Base-by-base conservation (phyloP, 2,888 invertebrate species). In the Coenonympha glycerion region DNA sequence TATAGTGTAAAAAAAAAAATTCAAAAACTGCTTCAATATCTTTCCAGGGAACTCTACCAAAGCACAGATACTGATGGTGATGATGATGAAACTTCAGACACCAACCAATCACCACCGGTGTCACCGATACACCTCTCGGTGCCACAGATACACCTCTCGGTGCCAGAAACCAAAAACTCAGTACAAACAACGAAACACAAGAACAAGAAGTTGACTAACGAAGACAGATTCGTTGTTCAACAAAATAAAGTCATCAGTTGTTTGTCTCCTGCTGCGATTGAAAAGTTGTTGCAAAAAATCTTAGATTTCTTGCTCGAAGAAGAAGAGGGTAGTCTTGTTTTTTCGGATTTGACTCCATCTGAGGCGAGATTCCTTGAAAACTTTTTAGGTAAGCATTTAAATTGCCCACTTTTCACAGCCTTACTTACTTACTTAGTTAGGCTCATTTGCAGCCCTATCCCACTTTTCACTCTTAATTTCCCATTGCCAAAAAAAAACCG, bases 241-340 rank as follows among this genome's bases (percentile, higher is more conserved):
- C 49, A 49, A 6, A 46, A 45, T 24, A 47, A 48, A 19, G 56
- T 54, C 6, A 48, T 55, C 3, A 60, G 61, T 1, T 54, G 49
- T 0, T 37, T 67, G 6, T 50, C 64, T 0, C 55, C 57, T 0
- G 1, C 22, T 0, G 65, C 65, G 36, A 49, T 63, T 6, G 57
- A 52, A 15, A 49, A 45, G 1, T 24, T 52, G 0, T 46, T 69
- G n/a, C 46, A 57, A 42, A 54, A 46, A 3, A 52, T 68, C 15
- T 34, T 62, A 9, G 57, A 63, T 19, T 69, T 69, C 55, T 21
- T 69, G 0, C 33, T 46, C 1, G 61, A 65, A 8, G 46, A 57
- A 1, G 3, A 21, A 26, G 56, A 55, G 34, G 64, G 55, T 0
- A 63, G 56, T 53, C 9, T 65, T 1, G 50, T 54, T n/a, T 65